Evolutionary conservation across 2,888 invertebrate species (phyloP).

Genomic region (Rhamphomyia laevipes): DNA sequence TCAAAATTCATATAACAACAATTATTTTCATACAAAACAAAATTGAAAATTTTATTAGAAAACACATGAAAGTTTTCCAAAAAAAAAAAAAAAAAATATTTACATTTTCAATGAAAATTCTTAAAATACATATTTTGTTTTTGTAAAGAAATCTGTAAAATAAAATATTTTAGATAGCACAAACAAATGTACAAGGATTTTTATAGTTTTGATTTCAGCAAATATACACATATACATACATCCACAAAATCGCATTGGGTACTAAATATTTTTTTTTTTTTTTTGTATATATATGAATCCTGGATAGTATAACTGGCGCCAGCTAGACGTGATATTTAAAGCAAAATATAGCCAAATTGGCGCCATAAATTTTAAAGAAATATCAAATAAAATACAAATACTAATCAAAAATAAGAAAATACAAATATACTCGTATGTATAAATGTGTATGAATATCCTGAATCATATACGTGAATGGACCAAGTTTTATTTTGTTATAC

Average conservation of each 20-base stretch:
- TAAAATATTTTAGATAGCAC: too few relatives aligned
- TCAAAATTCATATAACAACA: too few relatives aligned
- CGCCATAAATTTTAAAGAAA: slow-evolving; percentile 2
- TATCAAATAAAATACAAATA: neutral
- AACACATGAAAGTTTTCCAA: neutral
- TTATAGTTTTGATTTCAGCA: too few relatives aligned
- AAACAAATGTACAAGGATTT: too few relatives aligned
- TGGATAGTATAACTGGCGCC: slow-evolving; percentile 4
- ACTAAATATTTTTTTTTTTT: too few relatives aligned
- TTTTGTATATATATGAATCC: neutral
- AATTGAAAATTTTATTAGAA: too few relatives aligned
- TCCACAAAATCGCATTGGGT: neutral
- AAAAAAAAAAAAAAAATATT: neutral
- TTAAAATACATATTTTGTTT: too few relatives aligned
- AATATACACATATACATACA: neutral
- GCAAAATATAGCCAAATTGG: slow-evolving; percentile 9
- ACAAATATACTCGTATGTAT: neutral
- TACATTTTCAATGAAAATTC: neutral
- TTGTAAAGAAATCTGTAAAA: too few relatives aligned
- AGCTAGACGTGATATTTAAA: slow-evolving; percentile 7
- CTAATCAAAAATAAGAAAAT: neutral
- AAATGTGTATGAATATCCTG: too few relatives aligned
- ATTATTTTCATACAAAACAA: too few relatives aligned
- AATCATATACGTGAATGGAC: too few relatives aligned
- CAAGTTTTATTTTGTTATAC: too few relatives aligned